Evolutionary conservation across 2,113 vertebrate genomes (phyloP), one percentile per base, ranked within the genome.

Genomic region (Esox niger): DNA sequence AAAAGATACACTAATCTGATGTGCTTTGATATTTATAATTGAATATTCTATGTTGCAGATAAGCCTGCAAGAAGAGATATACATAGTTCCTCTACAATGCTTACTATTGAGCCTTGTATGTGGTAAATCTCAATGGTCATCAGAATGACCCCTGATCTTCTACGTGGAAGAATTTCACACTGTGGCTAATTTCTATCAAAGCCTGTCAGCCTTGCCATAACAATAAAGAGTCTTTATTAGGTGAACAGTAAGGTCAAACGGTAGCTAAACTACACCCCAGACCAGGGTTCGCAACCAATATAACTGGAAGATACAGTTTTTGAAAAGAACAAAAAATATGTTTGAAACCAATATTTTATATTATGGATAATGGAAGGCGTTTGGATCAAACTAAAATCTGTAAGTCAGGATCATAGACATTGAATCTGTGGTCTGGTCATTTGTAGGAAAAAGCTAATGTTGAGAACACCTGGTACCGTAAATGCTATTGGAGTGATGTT

Each of bases 11-110:
- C 47, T 1, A 23, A 23, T 52, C 17, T 52, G 17, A 52, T 23
- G n/a, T 52, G 47, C 47, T 21, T 52, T 52, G 15, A 52, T 52
- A n/a, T 52, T 23, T 52, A 21, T 52, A 23, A 52, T 52, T 6
- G n/a, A 52, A 52, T 23, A 23, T 52, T 52, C 47, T 52, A 52
- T 52, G 47, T 52, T 52, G 47, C 47, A 52, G 47, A 21, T 52
- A 52, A 52, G 20, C 17, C 47, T 52, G 47, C 47, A 52, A n/a
- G 47, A 6, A 52, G 47, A 52, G 47, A 52, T 21, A 52, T 52
- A 52, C 5, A 23, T 52, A n/a, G n/a, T 52, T 23, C 47, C n/a
- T 21, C 38, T 43, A 43, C 38, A 43, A 43, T 43, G 38, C 38
- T 15, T 43, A 43, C 38, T 52, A 52, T n/a, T 52, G 47, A 52